Evolutionary conservation across 2,888 invertebrate genomes (phyloP), one percentile per base, ranked within the genome.

Genomic region (Nephrotoma appendiculata): DNA sequence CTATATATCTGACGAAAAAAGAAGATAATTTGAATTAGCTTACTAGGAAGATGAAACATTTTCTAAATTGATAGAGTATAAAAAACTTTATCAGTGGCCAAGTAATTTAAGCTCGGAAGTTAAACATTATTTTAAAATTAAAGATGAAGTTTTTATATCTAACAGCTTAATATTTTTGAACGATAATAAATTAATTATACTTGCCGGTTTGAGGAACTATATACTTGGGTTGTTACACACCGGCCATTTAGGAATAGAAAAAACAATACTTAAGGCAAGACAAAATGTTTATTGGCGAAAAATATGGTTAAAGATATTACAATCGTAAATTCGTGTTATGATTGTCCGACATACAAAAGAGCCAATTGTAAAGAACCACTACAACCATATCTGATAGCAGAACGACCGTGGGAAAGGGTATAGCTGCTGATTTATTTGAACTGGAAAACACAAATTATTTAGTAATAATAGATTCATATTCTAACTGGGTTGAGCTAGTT

Each of bases 241-340:
- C 86, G 41, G 71, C 43, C 86, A 86, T 42, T 42, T 86, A 19
- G 86, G 87, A 7, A 87, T 86, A 84, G 71, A 86, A 11, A 87
- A 83, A 48, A 57, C 86, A 19, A 52, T 85, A 42, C 19, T 42
- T 15, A 83, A 83, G 31, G 83, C 71, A 9, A 57, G 86, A 86
- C 52, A 84, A n/a, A 86, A 41, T 86, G 84, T 87, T 71, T 87
- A 86, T 87, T 86, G 86, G 86, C 83, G 3, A n/a, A 48, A 48
- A 48, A 48, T 48, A 48, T 48, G 48, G 48, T 48, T 12, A 48
- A n/a, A 2, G 48, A 48, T 48, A 48, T 48, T 48, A 48, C 2
- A 11, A 48, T 12, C n/a, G n/a, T 48, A 12, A 71, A 71, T 19
- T 71, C n/a, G n/a, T 71, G 71, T 71, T 71, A 71, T 7, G 6